Base-by-base conservation (phyloP, 2,113 vertebrate genomes). In the Numida meleagris region DNA sequence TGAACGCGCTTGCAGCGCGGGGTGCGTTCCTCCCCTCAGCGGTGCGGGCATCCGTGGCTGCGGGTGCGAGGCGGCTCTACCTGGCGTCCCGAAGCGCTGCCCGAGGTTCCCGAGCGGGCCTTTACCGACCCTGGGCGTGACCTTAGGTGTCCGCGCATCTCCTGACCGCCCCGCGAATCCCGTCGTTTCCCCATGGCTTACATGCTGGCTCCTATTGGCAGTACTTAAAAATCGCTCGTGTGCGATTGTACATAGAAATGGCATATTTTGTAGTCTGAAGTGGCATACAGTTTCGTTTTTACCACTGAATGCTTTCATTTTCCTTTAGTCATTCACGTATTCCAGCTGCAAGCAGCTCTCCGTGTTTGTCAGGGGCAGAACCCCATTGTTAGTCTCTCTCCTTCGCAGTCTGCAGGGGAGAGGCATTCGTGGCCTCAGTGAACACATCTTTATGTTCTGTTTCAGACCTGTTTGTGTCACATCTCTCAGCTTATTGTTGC, bases 171-270 rank as follows among this genome's bases (percentile, higher is more conserved):
- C 40, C 40, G 10, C 53, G 31, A 79, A 40, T 34, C 29, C 15
- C 38, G 33, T 34, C 0, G 10, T 65, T 34, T 58, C 42, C 27
- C 33, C 3, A 0, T 25, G 58, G 50, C 55, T 18, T 38, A 29
- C 65, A 45, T 43, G 40, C 45, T 71, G 40, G 16, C 45, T 57
- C 4, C 34, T 31, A 8, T 5, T 65, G 66, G 71, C 21, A 25
- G 3, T 45, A 3, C 29, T 55, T 62, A 50, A 66, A 63, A 63
- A 63, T 29, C 57, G 3, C 53, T 55, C 3, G 4, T 2, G 1
- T 48, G 1, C 71, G 4, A 16, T 63, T 85, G 29, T 29, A 23
- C 46, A 59, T 19, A 10, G 14, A 34, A 13, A 7, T 70, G 0
- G 33, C 48, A 45, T 76, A 15, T 82, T 46, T 58, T 62, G 18